Percentiles rank a stretch among this genome's conserved stretches.
Conservation (phyloP, 2,888 invertebrate genomes). For the Hyposoter didymator region DNA sequence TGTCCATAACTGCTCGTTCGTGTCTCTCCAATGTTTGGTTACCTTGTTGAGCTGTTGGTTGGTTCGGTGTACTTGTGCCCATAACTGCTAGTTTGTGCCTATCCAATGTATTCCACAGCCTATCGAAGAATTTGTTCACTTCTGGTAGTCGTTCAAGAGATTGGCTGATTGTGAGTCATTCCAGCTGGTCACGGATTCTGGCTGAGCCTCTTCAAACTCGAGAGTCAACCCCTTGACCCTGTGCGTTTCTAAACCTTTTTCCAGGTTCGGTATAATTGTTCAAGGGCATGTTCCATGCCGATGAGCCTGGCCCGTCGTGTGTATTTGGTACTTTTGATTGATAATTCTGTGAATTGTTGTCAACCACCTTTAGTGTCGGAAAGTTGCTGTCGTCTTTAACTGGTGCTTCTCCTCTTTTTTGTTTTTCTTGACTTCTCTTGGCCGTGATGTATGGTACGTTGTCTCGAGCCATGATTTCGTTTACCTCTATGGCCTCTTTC, state of each 20-base stretch:
- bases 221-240: background rate
- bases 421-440: constrained; percentile 5
- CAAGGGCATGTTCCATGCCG: background rate
- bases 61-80: background rate
- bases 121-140: constrained; percentile 8
- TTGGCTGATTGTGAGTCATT: background rate
- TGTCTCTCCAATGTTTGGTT: no score
- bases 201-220: background rate
- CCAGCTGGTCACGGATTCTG: constrained; percentile 1
- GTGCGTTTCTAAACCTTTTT: background rate
- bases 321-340: background rate
- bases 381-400: constrained; percentile 10
- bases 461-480: constrained; percentile 8
- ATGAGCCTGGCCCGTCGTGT: background rate
- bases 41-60: background rate
- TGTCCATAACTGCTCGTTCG: no score
- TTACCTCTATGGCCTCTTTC: background rate
- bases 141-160: background rate
- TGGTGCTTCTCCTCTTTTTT: background rate
- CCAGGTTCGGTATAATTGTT: background rate
- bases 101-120: background rate
- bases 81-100: background rate
- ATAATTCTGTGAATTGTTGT: background rate
- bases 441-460: background rate
- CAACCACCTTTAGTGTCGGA: background rate